Evolutionary conservation across 2,113 vertebrate genomes (phyloP), one percentile per base, ranked within the genome.

Genomic region (Labeo rohita): DNA sequence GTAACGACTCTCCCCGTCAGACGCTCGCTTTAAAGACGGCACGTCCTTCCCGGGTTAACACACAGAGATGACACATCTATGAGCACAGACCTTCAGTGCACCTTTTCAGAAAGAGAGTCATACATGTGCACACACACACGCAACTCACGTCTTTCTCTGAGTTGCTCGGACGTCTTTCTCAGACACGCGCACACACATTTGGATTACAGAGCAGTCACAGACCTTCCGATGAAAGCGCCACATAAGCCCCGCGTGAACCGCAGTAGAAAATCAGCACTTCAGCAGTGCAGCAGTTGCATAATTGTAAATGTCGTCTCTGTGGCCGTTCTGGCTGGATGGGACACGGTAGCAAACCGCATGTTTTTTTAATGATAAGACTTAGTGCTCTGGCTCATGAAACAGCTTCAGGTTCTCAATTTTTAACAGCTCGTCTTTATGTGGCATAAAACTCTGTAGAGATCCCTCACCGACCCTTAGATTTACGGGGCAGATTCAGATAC

Each of bases 361-460:
- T 88, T 90, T 92, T 87, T 76, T 87, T 83, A 78, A 88, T 87
- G 85, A 87, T 84, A 78, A 86, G 54, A 85, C 63, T 73, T 88
- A 85, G 73, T 72, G 66, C 61, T 85, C 52, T 80, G 45, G 74
- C 83, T 89, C 52, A 92, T 86, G 77, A 85, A 84, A 88, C 80
- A 68, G 78, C 81, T 85, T 49, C 80, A 76, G 70, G 83, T 88
- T 75, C 88, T 91, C 79, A 76, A 76, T 77, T 86, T 89, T 88
- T 83, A 87, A 85, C 52, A 13, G 84, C 86, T 82, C 76, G 36
- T 78, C 74, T 72, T 84, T 84, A 45, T 23, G 72, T 76, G 59
- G 83, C 50, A 43, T 75, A 73, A 10, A 11, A 45, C 80, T 50
- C 59, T 72, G 28, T 34, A 80, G 86, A 83, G 78, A 86, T 83